phyloP scores from a whole-genome alignment of 2,113 vertebrate species.

The Podiceps cristatus region DNA sequence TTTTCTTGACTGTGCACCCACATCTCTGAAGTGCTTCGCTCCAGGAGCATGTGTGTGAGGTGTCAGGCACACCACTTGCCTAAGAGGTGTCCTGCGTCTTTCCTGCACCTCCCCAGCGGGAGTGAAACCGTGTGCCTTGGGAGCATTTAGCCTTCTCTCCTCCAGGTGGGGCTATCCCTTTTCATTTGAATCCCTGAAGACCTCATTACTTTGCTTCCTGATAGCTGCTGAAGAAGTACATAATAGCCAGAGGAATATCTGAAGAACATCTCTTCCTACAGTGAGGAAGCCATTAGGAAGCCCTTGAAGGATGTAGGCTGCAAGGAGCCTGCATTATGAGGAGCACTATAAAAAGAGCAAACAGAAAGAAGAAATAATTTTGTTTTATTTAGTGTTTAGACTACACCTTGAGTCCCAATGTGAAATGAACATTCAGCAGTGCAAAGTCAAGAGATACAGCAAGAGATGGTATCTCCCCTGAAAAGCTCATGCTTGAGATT shows the following conservation, averaged over 20 bases:
- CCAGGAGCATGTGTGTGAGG: background rate
- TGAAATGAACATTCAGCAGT: background rate
- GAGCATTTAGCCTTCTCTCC: constrained; percentile 11
- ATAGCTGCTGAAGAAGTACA: background rate
- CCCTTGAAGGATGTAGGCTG: background rate
- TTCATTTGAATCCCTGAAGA: constrained; percentile 9
- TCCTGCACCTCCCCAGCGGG: background rate
- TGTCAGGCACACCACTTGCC: background rate
- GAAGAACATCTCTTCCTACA: background rate
- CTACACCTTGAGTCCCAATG: background rate
- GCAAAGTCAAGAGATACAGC: background rate
- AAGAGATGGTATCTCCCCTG: background rate
- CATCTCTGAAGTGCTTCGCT: background rate
- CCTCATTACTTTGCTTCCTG: background rate
- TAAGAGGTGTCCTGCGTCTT: background rate
- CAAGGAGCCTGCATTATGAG: background rate
- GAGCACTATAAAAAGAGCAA: background rate
- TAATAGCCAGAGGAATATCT: background rate
- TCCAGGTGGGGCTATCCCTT: constrained; percentile 68
- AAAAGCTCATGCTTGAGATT: background rate
- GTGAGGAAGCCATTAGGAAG: background rate
- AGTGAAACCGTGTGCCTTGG: background rate
- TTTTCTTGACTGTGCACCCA: background rate
- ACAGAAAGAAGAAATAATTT: background rate
- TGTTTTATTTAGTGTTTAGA: background rate